These are phyloP conservation scores for Monoplex corrugatus DNA, from an alignment of 2,888 invertebrate species.

Conservation along the genomic window DNA sequence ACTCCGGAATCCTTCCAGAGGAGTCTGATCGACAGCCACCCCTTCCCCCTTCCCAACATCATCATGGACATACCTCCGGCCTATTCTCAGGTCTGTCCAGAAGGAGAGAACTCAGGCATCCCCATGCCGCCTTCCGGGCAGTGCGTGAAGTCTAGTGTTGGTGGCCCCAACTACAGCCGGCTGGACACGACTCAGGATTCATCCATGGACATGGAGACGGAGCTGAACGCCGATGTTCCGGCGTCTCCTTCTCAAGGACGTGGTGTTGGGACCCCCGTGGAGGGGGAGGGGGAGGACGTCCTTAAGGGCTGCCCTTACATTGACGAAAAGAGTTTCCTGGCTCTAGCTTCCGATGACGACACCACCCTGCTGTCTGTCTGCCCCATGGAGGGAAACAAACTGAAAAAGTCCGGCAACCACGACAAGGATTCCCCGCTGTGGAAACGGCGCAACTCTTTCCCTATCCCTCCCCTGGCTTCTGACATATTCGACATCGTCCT, in stretches of 20 bases:
- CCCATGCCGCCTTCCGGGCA: constrained; percentile 47
- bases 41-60: background rate
- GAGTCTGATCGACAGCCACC: background rate
- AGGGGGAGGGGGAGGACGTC: constrained; percentile 57
- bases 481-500: constrained; percentile 55
- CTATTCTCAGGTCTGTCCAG: background rate
- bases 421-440: constrained; percentile 57
- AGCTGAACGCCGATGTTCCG: constrained; percentile 39
- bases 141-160: background rate
- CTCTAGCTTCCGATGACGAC: constrained; percentile 59
- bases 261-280: background rate
- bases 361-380: background rate
- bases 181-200: constrained; percentile 44
- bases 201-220: constrained; percentile 42
- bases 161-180: constrained; percentile 44
- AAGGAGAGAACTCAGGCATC: constrained; percentile 4
- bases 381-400: background rate
- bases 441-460: constrained; percentile 59
- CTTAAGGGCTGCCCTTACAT: constrained; percentile 75
- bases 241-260: constrained; percentile 53
- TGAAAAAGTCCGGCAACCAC: background rate
- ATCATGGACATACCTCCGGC: background rate
- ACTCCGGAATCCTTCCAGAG: constrained; percentile 42
- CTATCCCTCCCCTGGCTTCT: constrained; percentile 54
- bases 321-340: constrained; percentile 78